Conservation (phyloP, 2,113 vertebrate genomes). For the Macquaria ambigua region DNA sequence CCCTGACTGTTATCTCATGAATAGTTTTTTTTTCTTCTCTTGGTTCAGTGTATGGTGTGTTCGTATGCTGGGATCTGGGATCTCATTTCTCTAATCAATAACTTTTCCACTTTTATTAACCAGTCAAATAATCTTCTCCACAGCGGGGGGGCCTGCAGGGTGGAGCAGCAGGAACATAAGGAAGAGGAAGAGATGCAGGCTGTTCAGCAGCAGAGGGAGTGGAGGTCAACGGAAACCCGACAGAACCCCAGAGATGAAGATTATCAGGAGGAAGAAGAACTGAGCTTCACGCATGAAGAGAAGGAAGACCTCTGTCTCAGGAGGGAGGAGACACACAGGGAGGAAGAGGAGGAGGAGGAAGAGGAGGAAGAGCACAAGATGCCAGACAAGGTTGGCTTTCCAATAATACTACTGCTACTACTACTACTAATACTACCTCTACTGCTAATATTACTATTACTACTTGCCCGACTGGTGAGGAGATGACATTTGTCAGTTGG, state of each 20-base stretch:
- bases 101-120: neutral
- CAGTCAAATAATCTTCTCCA: neutral
- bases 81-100: neutral
- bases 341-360: slow-evolving; percentile 2
- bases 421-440: neutral
- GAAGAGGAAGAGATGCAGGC: slow-evolving; percentile 19
- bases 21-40: neutral
- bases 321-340: slow-evolving; percentile 12
- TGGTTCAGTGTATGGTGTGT: neutral
- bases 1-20: neutral
- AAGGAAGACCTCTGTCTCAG: slow-evolving; percentile 23
- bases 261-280: slow-evolving; percentile 51
- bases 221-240: slow-evolving; percentile 12
- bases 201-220: slow-evolving; percentile 15
- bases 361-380: slow-evolving; percentile 22
- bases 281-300: slow-evolving; percentile 31
- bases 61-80: neutral
- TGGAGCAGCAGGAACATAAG: slow-evolving; percentile 30
- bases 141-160: slow-evolving; percentile 54
- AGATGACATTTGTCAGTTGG: neutral
- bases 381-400: slow-evolving; percentile 52
- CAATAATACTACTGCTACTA: neutral
- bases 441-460: too few relatives aligned
- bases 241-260: slow-evolving; percentile 36
- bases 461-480: neutral